Evolutionary conservation across 2,797 vertebrate genomes (phyloP).

Genomic region (Hephaestus fuliginosus): DNA sequence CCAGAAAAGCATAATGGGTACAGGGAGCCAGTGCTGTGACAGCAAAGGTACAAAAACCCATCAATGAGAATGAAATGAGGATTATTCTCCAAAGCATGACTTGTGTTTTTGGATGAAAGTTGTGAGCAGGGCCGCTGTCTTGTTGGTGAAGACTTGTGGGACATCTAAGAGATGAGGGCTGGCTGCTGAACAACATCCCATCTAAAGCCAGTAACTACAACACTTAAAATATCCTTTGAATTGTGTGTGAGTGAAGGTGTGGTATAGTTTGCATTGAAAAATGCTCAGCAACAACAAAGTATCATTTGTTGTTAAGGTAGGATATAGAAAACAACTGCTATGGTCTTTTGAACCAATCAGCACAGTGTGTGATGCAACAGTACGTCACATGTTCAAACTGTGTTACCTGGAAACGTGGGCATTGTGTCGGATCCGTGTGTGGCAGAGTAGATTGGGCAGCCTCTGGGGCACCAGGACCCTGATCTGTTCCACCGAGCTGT

Average conservation of each 20-base stretch:
- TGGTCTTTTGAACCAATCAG: background rate
- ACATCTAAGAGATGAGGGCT: background rate
- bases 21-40: background rate
- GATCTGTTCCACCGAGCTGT: constrained; percentile 87
- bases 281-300: background rate
- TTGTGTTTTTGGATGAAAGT: background rate
- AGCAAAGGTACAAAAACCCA: background rate
- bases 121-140: background rate
- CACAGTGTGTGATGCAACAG: background rate
- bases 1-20: background rate
- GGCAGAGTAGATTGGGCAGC: constrained; percentile 85
- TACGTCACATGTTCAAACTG: background rate
- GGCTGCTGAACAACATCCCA: too few species aligned
- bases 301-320: background rate
- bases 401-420: constrained; percentile 83
- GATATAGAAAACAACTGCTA: background rate
- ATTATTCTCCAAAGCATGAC: background rate
- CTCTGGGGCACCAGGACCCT: constrained; percentile 85
- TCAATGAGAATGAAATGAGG: background rate
- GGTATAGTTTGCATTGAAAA: background rate
- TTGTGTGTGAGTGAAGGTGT: background rate
- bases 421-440: constrained; percentile 83
- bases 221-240: too few species aligned
- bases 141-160: background rate
- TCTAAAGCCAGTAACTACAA: background rate